Conservation (phyloP, 2,888 invertebrate species). For the Andrena haemorrhoa region DNA sequence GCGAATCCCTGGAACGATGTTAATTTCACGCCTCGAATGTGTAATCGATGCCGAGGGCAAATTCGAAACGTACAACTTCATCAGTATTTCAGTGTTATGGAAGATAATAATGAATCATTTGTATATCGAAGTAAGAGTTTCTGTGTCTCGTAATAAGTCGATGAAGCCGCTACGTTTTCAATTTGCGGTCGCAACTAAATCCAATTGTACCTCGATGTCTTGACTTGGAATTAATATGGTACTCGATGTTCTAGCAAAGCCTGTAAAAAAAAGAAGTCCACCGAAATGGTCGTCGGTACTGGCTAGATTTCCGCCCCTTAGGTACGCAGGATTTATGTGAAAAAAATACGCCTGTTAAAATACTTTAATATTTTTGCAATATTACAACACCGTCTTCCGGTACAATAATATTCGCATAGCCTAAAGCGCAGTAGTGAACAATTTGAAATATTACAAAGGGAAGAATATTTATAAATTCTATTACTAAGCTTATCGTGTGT, state of each 20-base stretch:
- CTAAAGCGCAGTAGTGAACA: slow-evolving; percentile 69
- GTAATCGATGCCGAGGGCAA: slow-evolving; percentile 12
- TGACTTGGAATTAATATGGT: background rate
- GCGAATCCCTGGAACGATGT: slow-evolving; percentile 3
- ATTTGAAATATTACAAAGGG: slow-evolving; percentile 47
- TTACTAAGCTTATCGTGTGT: slow-evolving; percentile 60
- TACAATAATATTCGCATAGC: slow-evolving; percentile 77
- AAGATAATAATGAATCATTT: background rate
- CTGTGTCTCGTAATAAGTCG: background rate
- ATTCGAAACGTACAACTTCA: slow-evolving; percentile 19
- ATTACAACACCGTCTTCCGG: slow-evolving; percentile 82
- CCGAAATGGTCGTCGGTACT: background rate
- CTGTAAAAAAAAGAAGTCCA: background rate
- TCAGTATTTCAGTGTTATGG: background rate
- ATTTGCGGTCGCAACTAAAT: slow-evolving; percentile 14
- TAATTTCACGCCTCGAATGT: background rate
- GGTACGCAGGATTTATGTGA: slow-evolving; percentile 71
- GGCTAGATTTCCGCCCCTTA: slow-evolving; percentile 26
- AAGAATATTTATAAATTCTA: slow-evolving; percentile 62
- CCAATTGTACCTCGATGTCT: slow-evolving; percentile 11
- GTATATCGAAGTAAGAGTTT: background rate
- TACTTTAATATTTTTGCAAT: slow-evolving; percentile 79
- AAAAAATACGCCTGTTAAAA: slow-evolving; percentile 69
- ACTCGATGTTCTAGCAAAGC: background rate
- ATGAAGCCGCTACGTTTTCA: slow-evolving; percentile 21